Evolutionary conservation across 2,113 vertebrate species (phyloP), one percentile per base, ranked within the genome.

Genomic region (Pangasianodon hypophthalmus): DNA sequence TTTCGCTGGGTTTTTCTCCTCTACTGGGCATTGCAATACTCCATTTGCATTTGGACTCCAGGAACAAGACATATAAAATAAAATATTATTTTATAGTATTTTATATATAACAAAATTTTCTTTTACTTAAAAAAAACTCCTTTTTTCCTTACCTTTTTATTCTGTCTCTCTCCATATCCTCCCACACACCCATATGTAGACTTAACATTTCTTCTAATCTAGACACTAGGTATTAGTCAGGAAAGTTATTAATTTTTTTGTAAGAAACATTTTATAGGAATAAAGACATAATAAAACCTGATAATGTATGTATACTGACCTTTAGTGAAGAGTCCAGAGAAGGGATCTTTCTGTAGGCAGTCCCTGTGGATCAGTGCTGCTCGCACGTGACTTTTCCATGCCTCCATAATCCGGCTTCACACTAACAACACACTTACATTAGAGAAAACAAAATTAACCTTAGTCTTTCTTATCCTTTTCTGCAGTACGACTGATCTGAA

Each of bases 301-400:
- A 41, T 24, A 16, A 14, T 4, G 16, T 1, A 50, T 29, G 24
- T 0, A 58, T 21, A 0, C 94, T 93, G 92, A 96, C 96, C 93
- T 81, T 85, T 93, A 11, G 87, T 90, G 85, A 94, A 95, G 54
- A 96, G 91, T 32, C 96, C 96, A 81, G 85, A 88, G 84, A 91
- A 95, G 0, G 95, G 95, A 0, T 92, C 83, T 41, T 94, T 96
- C 88, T 96, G 94, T 3, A 14, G 73, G 24, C 44, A 89, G 90
- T 96, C 96, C 86, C 96, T 94, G 46, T 92, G 88, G 9, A 92
- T 94, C 62, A 96, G 91, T 26, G 85, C 67, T 24, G 69, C 87
- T 8, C 92, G 93, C 88, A 95, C 95, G 90, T 96, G 95, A 94
- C 80, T 95, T 87, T 92, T 96, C 96, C 96, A 96, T 85, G 87